Evolutionary conservation across 2,113 vertebrate genomes (phyloP).

Genomic region (Pipa parva): DNA sequence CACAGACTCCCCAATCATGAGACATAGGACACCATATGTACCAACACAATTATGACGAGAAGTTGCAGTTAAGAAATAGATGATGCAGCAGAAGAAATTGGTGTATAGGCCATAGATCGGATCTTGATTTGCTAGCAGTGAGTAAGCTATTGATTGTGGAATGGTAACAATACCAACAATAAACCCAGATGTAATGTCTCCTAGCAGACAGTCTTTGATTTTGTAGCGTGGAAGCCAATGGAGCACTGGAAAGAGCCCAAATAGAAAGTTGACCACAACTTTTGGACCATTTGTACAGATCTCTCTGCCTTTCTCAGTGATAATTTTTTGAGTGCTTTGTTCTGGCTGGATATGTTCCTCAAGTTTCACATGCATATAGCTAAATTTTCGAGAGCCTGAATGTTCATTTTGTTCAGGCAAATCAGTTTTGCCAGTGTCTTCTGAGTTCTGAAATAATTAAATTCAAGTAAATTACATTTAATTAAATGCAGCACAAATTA

Average conservation of each 20-base stretch:
- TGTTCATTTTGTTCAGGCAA: slow-evolving; percentile 2
- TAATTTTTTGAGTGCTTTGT: slow-evolving; percentile 31
- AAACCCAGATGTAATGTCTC: slow-evolving; percentile 53
- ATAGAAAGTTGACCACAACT: slow-evolving; percentile 6
- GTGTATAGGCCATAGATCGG: slow-evolving; percentile 59
- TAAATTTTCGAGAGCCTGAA: background rate
- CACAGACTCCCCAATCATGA: slow-evolving; percentile 57
- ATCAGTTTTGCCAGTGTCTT: slow-evolving; percentile 20
- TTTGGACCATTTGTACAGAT: slow-evolving; percentile 16
- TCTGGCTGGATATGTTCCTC: slow-evolving; percentile 42
- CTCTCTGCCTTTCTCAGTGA: slow-evolving; percentile 38
- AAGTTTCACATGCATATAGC: slow-evolving; percentile 23
- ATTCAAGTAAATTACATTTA: no score
- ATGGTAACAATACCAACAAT: slow-evolving; percentile 56
- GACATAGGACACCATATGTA: slow-evolving; percentile 53
- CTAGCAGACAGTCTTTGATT: slow-evolving; percentile 37
- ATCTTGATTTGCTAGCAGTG: slow-evolving; percentile 56
- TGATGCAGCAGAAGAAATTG: slow-evolving; percentile 59
- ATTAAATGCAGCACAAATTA: background rate
- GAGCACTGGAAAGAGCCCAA: slow-evolving; percentile 48
- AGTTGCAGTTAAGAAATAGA: slow-evolving; percentile 49
- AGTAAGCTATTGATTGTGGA: slow-evolving; percentile 59
- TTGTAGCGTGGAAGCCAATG: slow-evolving; percentile 51
- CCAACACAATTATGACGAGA: slow-evolving; percentile 53
- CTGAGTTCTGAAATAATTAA: background rate